phyloP scores from a whole-genome alignment of 1,140 invertebrate genomes.

The Zeugodacus cucurbitae region DNA sequence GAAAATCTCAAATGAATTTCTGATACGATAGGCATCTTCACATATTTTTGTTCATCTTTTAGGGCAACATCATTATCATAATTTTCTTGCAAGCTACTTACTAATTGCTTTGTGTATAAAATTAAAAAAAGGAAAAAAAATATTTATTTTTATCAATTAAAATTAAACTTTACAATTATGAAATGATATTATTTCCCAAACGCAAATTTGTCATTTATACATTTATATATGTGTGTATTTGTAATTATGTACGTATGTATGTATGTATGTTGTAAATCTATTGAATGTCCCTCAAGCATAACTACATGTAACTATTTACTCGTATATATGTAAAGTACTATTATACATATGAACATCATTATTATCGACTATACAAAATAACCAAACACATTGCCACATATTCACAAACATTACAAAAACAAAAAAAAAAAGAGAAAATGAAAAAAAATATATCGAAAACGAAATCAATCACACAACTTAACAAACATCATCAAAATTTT shows the following conservation, averaged over 20 bases:
- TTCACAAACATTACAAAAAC: neutral
- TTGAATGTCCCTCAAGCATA: neutral
- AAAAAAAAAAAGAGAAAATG: neutral
- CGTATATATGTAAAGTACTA: neutral
- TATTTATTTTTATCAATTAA: neutral
- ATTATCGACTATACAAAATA: neutral
- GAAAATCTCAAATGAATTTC: no score
- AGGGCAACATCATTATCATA: neutral
- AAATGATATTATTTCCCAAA: neutral
- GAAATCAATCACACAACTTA: neutral
- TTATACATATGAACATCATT: slow-evolving; percentile 8
- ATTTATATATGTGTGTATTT: neutral
- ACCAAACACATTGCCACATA: slow-evolving; percentile 10
- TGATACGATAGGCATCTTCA: no score
- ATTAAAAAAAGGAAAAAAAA: neutral
- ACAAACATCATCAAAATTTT: slow-evolving; percentile 35
- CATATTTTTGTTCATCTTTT: no score
- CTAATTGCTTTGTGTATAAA: neutral
- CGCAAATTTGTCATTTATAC: neutral
- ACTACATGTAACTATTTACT: neutral
- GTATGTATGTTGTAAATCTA: slow-evolving; percentile 8
- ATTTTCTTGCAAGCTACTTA: neutral
- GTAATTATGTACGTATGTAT: neutral
- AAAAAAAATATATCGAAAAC: no score
- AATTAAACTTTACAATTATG: neutral